Conservation (phyloP, 2,113 vertebrate species). For the Mobula birostris region DNA sequence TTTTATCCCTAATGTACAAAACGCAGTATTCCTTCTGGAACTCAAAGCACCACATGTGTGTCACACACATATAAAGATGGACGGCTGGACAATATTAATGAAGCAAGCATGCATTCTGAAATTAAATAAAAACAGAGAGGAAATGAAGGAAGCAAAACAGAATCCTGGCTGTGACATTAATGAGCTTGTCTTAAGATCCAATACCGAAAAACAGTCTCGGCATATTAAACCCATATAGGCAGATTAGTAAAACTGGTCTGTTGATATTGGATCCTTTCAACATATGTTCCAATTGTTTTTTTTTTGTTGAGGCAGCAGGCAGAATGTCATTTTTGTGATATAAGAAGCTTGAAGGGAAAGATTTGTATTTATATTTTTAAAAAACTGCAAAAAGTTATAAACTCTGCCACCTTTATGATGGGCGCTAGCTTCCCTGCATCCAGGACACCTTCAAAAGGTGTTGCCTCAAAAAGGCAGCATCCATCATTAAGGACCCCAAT, state of each 20-base stretch:
- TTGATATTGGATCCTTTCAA: not conserved
- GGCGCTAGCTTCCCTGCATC: too few species aligned
- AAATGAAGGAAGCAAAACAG: slow-evolving; percentile 23
- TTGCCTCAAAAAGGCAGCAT: too few species aligned
- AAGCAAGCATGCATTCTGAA: not conserved
- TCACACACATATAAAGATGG: not conserved
- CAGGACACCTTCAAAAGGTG: too few species aligned
- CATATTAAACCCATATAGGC: not conserved
- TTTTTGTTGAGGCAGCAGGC: not conserved
- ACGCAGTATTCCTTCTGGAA: not conserved
- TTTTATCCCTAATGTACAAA: not conserved
- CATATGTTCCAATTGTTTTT: not conserved
- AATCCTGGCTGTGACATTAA: not conserved
- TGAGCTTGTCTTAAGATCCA: not conserved
- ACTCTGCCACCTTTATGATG: too few species aligned
- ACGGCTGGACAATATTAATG: not conserved
- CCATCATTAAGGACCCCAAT: too few species aligned
- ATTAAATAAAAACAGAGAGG: not conserved
- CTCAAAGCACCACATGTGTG: not conserved
- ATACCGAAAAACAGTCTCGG: not conserved
- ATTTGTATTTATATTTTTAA: too few species aligned
- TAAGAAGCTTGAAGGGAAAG: not conserved
- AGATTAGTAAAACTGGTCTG: not conserved
- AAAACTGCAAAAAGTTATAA: too few species aligned
- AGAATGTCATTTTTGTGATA: not conserved